Evolutionary conservation across 2,113 vertebrate genomes (phyloP), one percentile per base, ranked within the genome.

Genomic region (Lampris incognitus): DNA sequence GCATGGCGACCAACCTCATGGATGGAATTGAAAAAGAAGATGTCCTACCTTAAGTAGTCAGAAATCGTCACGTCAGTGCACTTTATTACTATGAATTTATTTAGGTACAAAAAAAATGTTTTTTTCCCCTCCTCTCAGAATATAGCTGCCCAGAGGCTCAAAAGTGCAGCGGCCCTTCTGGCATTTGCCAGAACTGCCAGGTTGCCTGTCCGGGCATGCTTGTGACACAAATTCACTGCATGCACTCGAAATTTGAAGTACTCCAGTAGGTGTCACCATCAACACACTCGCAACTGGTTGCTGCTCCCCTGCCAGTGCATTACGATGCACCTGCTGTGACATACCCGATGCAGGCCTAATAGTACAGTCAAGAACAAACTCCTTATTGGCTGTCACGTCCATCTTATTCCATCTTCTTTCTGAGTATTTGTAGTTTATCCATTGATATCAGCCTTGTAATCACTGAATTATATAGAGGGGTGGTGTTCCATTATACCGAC

Each of bases 241-340:
- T 37, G 4, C 6, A 9, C 42, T 11, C 48, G 42, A 68, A 2
- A 64, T 48, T 24, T 42, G 52, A 38, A 10, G 9, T 41, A 42
- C 6, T 5, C 93, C 94, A 94, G 86, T 81, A 94, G 94, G 81
- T 92, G 94, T 88, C 94, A 77, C 69, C 82, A 69, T 89, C 55
- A 46, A 68, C 91, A 78, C 88, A 85, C 55, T 37, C 1, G 66
- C 57, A 52, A 9, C 40, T 40, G 46, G 1, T 13, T 36, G 40
- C 9, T 13, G 38, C 3, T 46, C 7, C 37, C 41, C 37, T 11
- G 39, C 40, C 6, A 46, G 44, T 36, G 2, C 1, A 3, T 46
- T 49, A 39, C 4, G 37, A 49, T 41, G 4, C 63, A 72, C 60
- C 51, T 60, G 0, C 54, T 57, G 40, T 49, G 5, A 1, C 10